phyloP scores from a whole-genome alignment of 2,797 vertebrate species.

The Propithecus deckenii region DNA sequence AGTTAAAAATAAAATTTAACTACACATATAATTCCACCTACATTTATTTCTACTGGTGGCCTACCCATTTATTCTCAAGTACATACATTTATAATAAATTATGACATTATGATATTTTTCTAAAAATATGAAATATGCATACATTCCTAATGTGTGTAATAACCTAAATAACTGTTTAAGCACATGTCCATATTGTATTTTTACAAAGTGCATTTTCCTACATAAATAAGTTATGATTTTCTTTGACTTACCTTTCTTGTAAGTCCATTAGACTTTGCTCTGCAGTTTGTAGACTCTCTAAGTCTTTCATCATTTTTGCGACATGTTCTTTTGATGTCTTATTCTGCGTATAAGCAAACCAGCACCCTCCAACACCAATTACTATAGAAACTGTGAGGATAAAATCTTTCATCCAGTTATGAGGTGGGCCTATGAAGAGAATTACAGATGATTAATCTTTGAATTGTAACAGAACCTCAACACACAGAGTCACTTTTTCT shows the following conservation, averaged over 20 bases:
- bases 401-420: constrained; percentile 99
- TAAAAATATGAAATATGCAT: constrained; percentile 2
- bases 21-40: neutral
- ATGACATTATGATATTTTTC: neutral
- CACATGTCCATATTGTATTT: neutral
- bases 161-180: neutral
- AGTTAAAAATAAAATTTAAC: constrained; percentile 31
- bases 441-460: constrained; percentile 43
- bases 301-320: constrained; percentile 98
- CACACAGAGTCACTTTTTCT: neutral
- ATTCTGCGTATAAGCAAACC: constrained; percentile 99
- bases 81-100: neutral
- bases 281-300: constrained; percentile 96
- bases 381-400: constrained; percentile 96
- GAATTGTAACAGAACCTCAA: neutral
- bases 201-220: neutral
- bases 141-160: neutral
- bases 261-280: constrained; percentile 95
- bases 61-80: neutral
- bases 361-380: constrained; percentile 97
- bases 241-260: constrained; percentile 91
- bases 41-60: constrained; percentile 25
- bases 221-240: neutral
- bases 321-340: constrained; percentile 97
- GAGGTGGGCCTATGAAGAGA: constrained; percentile 88